phyloP scores from a whole-genome alignment of 1,140 invertebrate species.

The Cotesia vestalis region DNA sequence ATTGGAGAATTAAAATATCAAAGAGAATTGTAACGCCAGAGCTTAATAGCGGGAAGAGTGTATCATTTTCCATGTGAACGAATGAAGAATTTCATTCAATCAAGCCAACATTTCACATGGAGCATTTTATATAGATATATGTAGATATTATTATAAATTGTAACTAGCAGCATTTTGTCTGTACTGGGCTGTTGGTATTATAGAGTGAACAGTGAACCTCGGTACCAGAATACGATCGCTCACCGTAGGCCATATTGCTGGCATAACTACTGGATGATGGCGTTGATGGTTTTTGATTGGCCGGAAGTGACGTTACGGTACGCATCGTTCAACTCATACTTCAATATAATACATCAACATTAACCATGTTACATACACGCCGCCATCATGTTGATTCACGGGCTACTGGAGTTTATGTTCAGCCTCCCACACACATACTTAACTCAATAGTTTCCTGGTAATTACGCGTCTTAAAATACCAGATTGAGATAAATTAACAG shows the following conservation, averaged over 20 bases:
- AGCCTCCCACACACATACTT: conserved; percentile 22
- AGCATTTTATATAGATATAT: conserved; percentile 31
- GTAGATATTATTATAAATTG: conserved; percentile 24
- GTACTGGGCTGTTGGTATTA: conserved; percentile 1
- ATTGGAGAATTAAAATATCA: no score
- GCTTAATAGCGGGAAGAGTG: background rate
- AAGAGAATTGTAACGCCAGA: background rate
- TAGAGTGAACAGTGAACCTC: background rate
- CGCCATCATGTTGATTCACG: conserved; percentile 38
- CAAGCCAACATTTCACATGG: conserved; percentile 42
- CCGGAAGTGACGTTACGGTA: conserved; percentile 63
- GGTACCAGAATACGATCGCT: conserved; percentile 16
- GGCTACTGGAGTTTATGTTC: conserved; percentile 25
- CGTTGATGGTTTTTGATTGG: conserved; percentile 65
- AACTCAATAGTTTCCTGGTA: background rate
- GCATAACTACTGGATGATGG: conserved; percentile 33
- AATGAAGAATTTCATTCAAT: conserved; percentile 53
- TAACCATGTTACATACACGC: no score
- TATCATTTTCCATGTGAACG: conserved; percentile 35
- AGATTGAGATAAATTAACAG: no score
- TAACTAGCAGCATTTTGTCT: conserved; percentile 23
- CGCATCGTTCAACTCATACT: conserved; percentile 48
- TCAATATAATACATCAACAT: conserved; percentile 11
- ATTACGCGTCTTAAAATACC: no score
- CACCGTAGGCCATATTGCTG: conserved; percentile 28